These are phyloP conservation scores for Microcebus lehilahytsara DNA, from an alignment of 2,113 vertebrate species.

Conservation along the genomic window DNA sequence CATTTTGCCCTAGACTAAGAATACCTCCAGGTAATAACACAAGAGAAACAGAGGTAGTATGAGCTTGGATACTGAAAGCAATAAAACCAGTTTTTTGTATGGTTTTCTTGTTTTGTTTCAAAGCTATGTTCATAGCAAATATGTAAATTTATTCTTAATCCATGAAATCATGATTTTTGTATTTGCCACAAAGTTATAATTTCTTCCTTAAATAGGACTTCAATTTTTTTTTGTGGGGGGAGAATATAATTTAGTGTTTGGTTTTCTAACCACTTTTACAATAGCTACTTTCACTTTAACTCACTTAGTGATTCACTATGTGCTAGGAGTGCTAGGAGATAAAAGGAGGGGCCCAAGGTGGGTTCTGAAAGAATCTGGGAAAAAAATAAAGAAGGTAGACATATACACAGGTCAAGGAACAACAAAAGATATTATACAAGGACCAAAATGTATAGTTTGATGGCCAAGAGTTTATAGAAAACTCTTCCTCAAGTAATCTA, in stretches of 20 bases:
- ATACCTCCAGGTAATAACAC: fast-evolving
- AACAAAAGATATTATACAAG: background rate
- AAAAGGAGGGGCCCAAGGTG: background rate
- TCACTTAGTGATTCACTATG: background rate
- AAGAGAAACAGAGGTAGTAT: background rate
- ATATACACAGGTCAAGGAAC: background rate
- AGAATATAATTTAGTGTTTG: background rate
- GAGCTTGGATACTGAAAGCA: background rate
- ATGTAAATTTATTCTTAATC: background rate
- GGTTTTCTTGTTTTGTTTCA: constrained; percentile 14
- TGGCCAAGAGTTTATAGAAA: background rate
- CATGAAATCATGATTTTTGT: background rate
- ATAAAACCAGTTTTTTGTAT: background rate
- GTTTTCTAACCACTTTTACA: background rate
- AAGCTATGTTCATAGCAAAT: background rate
- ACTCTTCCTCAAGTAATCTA: background rate
- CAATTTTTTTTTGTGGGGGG: background rate
- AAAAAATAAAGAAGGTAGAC: background rate
- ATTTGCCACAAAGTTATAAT: background rate
- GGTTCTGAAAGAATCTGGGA: background rate
- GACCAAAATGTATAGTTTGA: background rate
- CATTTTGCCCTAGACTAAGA: background rate
- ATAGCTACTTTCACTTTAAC: background rate
- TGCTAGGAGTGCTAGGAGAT: background rate
- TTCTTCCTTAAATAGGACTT: background rate